Evolutionary conservation across 2,113 vertebrate genomes (phyloP).

Genomic region (Chionomys nivalis): DNA sequence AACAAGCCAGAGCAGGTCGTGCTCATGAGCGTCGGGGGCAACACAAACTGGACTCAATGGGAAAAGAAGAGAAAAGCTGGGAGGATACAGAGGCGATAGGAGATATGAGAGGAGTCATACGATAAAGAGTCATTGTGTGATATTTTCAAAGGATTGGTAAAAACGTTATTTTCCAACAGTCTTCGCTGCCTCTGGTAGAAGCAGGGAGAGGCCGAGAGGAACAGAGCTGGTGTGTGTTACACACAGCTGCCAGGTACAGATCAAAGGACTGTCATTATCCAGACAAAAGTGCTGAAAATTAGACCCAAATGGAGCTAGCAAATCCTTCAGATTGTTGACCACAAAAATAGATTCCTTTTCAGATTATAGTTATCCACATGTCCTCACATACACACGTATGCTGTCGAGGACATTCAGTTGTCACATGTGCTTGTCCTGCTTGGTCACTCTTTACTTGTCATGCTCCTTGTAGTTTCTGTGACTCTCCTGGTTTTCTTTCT

Average conservation of each 20-base stretch:
- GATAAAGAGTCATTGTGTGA: background rate
- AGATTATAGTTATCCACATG: background rate
- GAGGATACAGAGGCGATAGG: background rate
- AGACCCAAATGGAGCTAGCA: background rate
- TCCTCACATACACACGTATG: rapidly evolving
- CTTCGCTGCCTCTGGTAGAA: background rate
- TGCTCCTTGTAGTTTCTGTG: background rate
- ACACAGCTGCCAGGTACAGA: background rate
- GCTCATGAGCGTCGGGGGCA: background rate
- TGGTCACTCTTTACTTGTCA: background rate
- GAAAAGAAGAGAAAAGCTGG: background rate
- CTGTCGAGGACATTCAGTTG: background rate
- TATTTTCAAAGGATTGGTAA: background rate
- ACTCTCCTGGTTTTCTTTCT: background rate
- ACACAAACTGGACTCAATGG: background rate
- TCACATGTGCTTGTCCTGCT: background rate
- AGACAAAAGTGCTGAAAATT: background rate
- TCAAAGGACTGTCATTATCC: background rate
- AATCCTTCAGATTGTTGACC: background rate
- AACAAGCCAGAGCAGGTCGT: background rate
- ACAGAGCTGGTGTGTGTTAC: background rate
- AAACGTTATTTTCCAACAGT: background rate
- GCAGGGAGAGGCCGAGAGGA: background rate
- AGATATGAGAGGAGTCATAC: background rate
- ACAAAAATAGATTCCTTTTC: background rate